Base-by-base conservation (phyloP, 2,888 invertebrate genomes). In the Dendrolimus houi region DNA sequence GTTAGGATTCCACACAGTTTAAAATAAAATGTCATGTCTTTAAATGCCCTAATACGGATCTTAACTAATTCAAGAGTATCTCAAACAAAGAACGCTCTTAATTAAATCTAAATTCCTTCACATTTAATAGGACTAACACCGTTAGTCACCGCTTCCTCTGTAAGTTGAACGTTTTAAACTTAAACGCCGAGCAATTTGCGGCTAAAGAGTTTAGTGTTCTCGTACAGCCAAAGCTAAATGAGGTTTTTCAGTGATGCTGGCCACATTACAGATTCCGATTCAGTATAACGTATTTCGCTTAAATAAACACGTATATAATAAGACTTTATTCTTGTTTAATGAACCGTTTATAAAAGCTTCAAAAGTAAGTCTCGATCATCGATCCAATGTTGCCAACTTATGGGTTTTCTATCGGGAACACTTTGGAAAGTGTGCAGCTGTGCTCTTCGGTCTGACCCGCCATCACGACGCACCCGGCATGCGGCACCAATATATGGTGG, bases 131-230 rank as follows among this genome's bases (percentile, higher is more conserved):
- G 47, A 8, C 8, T 47, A 47, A 47, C 47, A 47, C 6, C 12
- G 52, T 55, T 56, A 57, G 56, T 60, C 56, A 56, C 57, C 59
- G 60, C 57, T 55, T 57, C 56, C 54, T 40, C 53, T 58, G 58
- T 57, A 60, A 59, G 62, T 59, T 60, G 58, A 59, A 53, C 40
- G 53, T 64, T 62, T 60, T 57, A 55, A 60, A 60, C 56, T 61
- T 52, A n/a, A 58, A 53, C 54, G 52, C 9, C 54, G 9, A 60
- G 53, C 55, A 58, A 62, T 61, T 57, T 60, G 55, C 53, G 12
- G 54, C 54, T 56, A 56, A 55, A 59, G 29, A 57, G 57, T 59
- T 58, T 57, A 2, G 54, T 52, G 59, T 53, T 60, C 57, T 8
- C 47, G 47, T 47, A 47, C 47, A 47, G 12, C 9, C 12, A 47